Evolutionary conservation across 2,888 invertebrate species (phyloP).

Genomic region (Lasioglossum marginatum): DNA sequence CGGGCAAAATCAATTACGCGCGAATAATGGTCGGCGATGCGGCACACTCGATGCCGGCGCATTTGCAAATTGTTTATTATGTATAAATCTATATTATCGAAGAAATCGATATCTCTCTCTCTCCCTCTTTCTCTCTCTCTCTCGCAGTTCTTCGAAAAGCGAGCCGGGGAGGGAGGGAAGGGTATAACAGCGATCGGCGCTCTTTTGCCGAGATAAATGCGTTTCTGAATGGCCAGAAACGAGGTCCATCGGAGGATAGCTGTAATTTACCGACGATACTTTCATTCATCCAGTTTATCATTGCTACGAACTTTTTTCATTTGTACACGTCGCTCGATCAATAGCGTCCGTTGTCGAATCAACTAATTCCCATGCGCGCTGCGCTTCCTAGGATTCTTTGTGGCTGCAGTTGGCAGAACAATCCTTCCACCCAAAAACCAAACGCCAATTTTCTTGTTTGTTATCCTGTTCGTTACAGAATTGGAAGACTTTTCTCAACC

Average conservation of each 20-base stretch:
- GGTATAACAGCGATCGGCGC: not conserved
- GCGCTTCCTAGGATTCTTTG: not conserved
- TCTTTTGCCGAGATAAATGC: slow-evolving; percentile 36
- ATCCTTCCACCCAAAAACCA: not conserved
- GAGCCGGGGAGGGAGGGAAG: not conserved
- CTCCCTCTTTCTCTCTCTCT: not conserved
- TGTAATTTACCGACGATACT: slow-evolving; percentile 36
- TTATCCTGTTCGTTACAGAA: not conserved
- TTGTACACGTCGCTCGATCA: not conserved
- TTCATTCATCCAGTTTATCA: slow-evolving; percentile 29
- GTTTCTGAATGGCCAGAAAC: slow-evolving; percentile 8
- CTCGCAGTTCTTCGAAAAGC: not conserved
- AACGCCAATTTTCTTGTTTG: not conserved
- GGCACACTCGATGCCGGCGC: slow-evolving; percentile 30
- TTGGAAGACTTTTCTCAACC: not conserved
- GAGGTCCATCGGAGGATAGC: slow-evolving; percentile 12
- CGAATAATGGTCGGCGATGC: slow-evolving; percentile 51
- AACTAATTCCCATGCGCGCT: not conserved
- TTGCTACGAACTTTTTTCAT: slow-evolving; percentile 1
- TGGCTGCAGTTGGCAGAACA: not conserved
- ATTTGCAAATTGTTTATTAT: slow-evolving; percentile 60
- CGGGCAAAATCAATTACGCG: slow-evolving; percentile 49
- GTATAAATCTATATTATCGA: slow-evolving; percentile 44
- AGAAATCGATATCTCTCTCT: not conserved
- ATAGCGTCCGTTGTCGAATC: slow-evolving; percentile 8